A percentile compares a stretch with the other conserved stretches of the same genome.
phyloP scores from a whole-genome alignment of 30 jellyfish, hydroid and myxozoan genomes.

The Aurelia coerulea region DNA sequence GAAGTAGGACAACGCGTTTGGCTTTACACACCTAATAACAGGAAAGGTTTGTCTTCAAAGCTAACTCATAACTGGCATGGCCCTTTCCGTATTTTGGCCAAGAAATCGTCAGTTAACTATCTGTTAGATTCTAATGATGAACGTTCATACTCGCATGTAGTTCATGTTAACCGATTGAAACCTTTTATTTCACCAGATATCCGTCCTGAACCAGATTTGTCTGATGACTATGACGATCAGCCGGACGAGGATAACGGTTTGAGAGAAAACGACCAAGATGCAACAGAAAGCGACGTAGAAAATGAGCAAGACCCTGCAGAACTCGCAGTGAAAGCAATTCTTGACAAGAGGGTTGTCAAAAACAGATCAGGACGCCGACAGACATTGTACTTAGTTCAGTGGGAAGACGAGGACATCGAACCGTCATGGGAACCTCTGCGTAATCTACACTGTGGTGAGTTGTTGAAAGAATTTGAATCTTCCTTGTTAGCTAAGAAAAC shows the following conservation, averaged over 20 bases:
- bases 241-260: no score
- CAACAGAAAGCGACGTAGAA: no score
- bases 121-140: constrained; percentile 41
- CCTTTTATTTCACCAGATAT: constrained; percentile 23
- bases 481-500: no score
- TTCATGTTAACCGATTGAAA: constrained; percentile 48
- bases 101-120: constrained; percentile 52
- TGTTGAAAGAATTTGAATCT: constrained; percentile 28
- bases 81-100: constrained; percentile 58
- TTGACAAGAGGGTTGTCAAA: constrained; percentile 11
- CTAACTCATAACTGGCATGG: constrained; percentile 68
- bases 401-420: constrained; percentile 25
- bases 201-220: no score
- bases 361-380: constrained; percentile 12
- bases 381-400: not conserved
- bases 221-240: no score
- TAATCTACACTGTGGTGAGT: constrained; percentile 31
- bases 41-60: constrained; percentile 39
- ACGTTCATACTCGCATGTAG: constrained; percentile 21
- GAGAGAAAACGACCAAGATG: no score
- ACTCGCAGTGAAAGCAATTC: not conserved
- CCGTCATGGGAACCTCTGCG: no score
- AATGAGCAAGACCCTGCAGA: constrained; percentile 15
- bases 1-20: no score
- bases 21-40: constrained; percentile 45